Percentiles rank a stretch among this genome's conserved stretches.
Conservation (phyloP, 2,888 invertebrate genomes). For the Morpho helenor region DNA sequence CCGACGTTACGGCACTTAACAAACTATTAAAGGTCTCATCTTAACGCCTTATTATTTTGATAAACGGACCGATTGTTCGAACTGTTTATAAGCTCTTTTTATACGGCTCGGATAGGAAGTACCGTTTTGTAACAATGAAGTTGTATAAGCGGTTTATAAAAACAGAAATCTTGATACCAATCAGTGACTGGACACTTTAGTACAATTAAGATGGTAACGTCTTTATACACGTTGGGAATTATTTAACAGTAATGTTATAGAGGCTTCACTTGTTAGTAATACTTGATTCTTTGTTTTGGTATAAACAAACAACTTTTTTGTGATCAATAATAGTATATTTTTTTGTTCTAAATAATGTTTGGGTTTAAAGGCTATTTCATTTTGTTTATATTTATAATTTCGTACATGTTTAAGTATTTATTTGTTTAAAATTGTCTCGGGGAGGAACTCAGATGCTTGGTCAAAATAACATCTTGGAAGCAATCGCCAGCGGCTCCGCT, state of each 20-base stretch:
- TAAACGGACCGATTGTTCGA: slow-evolving; percentile 50
- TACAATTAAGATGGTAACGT: slow-evolving; percentile 21
- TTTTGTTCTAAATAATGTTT: no score
- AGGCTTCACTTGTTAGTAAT: slow-evolving; percentile 1
- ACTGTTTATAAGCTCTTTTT: slow-evolving; percentile 28
- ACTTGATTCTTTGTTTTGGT: slow-evolving; percentile 11
- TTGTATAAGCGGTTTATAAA: slow-evolving; percentile 20
- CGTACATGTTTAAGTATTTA: no score
- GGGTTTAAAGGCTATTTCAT: no score
- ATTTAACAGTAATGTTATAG: slow-evolving; percentile 7
- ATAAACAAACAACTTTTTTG: slow-evolving; percentile 2
- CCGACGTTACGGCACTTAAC: slow-evolving; percentile 63
- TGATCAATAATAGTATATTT: neutral
- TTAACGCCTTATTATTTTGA: slow-evolving; percentile 62
- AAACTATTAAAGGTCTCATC: slow-evolving; percentile 69
- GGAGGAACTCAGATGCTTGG: no score
- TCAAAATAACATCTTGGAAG: no score
- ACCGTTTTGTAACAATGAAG: slow-evolving; percentile 33
- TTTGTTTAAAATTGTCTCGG: no score
- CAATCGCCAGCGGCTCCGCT: no score
- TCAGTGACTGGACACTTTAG: slow-evolving; percentile 21
- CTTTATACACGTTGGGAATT: slow-evolving; percentile 8
- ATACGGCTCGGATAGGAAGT: slow-evolving; percentile 21
- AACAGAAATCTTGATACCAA: slow-evolving; percentile 18
- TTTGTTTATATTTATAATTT: no score